Conservation (phyloP, 2,888 invertebrate genomes). For the Rutpela maculata region DNA sequence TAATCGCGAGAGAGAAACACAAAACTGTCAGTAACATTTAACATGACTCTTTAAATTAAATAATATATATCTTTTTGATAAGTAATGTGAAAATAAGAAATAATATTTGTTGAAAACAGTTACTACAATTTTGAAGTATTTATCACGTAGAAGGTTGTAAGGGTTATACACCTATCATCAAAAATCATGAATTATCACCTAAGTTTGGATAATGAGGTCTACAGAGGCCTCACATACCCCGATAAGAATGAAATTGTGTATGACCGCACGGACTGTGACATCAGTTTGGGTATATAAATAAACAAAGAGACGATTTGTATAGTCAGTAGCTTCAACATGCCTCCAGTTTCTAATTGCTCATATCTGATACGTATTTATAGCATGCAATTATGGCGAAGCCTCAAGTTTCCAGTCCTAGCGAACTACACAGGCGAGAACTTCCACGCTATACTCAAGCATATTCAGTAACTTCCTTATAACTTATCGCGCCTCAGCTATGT, state of each 20-base stretch:
- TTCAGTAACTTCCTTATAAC: constrained; percentile 68
- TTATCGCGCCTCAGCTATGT: constrained; percentile 68
- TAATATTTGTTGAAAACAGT: not conserved
- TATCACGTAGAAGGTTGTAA: not conserved
- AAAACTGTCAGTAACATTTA: too few relatives aligned
- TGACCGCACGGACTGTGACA: not conserved
- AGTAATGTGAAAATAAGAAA: not conserved
- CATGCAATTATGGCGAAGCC: constrained; percentile 71
- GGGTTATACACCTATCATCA: not conserved
- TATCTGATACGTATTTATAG: constrained; percentile 74
- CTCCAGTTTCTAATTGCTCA: constrained; percentile 71
- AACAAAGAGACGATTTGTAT: constrained; percentile 23
- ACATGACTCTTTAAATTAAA: too few relatives aligned
- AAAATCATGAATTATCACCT: constrained; percentile 9
- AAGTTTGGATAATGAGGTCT: not conserved
- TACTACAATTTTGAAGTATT: not conserved
- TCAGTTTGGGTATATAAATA: constrained; percentile 2
- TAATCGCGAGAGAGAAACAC: too few relatives aligned
- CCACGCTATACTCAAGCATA: constrained; percentile 64
- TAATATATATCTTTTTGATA: too few relatives aligned
- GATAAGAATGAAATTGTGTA: not conserved
- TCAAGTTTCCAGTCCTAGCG: constrained; percentile 66
- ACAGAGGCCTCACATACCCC: not conserved
- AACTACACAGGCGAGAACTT: constrained; percentile 63
- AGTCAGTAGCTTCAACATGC: constrained; percentile 41